Conservation (phyloP, 2,113 vertebrate genomes). For the Nannospalax galili region DNA sequence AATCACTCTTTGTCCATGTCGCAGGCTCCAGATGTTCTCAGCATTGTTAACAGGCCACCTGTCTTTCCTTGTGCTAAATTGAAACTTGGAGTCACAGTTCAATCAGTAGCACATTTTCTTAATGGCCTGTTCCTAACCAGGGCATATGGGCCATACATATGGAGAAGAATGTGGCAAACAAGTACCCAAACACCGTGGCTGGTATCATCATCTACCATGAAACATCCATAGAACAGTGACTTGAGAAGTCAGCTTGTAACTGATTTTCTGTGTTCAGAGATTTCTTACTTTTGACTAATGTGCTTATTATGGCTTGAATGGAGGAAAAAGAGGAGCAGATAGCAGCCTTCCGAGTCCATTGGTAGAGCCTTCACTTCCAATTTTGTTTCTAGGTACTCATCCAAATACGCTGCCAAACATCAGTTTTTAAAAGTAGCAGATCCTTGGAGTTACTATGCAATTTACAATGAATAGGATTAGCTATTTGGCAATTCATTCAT, state of each 20-base stretch:
- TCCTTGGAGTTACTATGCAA: not conserved
- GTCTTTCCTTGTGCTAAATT: not conserved
- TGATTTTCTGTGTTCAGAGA: conserved; percentile 21
- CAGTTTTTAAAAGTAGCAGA: conserved; percentile 8
- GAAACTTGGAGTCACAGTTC: conserved; percentile 37
- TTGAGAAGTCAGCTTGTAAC: not conserved
- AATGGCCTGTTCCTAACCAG: not conserved
- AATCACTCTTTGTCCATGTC: conserved; percentile 35
- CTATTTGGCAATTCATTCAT: not conserved
- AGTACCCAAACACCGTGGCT: not conserved
- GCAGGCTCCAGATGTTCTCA: conserved; percentile 46
- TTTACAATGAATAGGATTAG: not conserved
- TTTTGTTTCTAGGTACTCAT: not conserved
- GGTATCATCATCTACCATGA: not conserved
- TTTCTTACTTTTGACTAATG: conserved; percentile 21
- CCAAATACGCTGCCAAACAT: not conserved
- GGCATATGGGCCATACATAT: not conserved
- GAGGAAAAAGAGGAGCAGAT: not conserved
- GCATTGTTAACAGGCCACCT: conserved; percentile 49
- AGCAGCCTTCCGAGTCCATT: not conserved
- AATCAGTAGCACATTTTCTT: not conserved
- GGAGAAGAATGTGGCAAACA: not conserved
- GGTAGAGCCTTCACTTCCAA: not conserved
- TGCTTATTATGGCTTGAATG: not conserved
- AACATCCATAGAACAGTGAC: not conserved